Evolutionary conservation across 1,140 invertebrate species (phyloP), one percentile per base, ranked within the genome.

Genomic region (Planococcus citri): DNA sequence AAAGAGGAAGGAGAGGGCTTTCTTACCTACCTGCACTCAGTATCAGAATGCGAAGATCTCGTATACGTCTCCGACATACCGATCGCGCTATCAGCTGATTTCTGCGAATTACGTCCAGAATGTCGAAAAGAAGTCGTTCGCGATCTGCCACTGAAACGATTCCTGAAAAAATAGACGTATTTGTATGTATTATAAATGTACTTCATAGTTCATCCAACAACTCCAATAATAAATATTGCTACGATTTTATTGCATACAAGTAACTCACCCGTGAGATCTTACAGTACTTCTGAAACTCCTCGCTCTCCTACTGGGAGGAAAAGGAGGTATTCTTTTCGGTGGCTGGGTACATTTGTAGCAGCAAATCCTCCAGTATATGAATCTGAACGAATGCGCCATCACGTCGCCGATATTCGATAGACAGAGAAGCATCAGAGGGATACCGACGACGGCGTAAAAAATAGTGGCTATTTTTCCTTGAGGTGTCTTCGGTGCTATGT

Each of bases 341-440:
- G 86, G 87, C 58, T 88, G 85, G 0, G 89, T 92, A 77, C 91
- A 94, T 51, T 91, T 83, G 77, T 91, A 94, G 76, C 92, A 95
- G 75, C 91, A 94, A 8, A 92, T 87, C 70, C 88, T 86, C 91
- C 91, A 94, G 75, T 94, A 95, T 1, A 94, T 78, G 76, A 94
- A 94, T 71, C 91, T 88, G 79, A 96, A 96, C 33, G 92, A 91
- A 68, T 93, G 90, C 8, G 94, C 93, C 90, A 97, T 92, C 69
- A 94, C 88, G 77, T 95, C 92, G n/a, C 94, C 94, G 72, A 97
- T 95, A 77, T 95, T 95, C 41, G 93, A 95, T 29, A 97, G 82
- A 74, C 93, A 95, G 2, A 97, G 83, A 69, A 97, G 83, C 90
- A 96, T 95, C 69, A 97, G 79, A 0, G 94, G 94, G 73, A 97